These are phyloP conservation scores for Brachionus koreanus DNA, from an alignment of 1,140 invertebrate species.

Conservation along the genomic window DNA sequence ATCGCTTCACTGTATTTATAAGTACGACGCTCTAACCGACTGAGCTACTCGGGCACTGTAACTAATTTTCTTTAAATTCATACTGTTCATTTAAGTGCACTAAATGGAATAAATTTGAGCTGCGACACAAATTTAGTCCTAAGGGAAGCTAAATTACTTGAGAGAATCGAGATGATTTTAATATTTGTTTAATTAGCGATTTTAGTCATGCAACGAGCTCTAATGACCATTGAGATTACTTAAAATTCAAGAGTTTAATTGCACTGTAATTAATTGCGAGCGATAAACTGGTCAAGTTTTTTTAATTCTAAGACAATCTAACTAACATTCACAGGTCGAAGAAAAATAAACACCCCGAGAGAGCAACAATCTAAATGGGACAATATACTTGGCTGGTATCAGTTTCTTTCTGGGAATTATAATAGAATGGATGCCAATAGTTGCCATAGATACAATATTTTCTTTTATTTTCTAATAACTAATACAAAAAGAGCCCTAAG, in stretches of 20 bases:
- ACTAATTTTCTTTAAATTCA: background rate
- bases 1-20: constrained; percentile 24
- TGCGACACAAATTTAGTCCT: background rate
- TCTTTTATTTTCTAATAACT: background rate
- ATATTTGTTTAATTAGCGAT: background rate
- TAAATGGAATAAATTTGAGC: background rate
- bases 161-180: background rate
- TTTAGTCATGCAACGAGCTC: background rate
- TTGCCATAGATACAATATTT: background rate
- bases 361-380: background rate
- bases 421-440: background rate
- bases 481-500: background rate
- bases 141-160: background rate
- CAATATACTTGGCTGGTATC: background rate
- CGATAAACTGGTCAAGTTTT: background rate
- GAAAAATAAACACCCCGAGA: background rate
- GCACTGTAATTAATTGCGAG: background rate
- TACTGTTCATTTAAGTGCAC: background rate
- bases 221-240: constrained; percentile 1
- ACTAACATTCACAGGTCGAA: background rate
- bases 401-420: background rate
- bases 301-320: background rate
- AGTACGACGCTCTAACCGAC: constrained; percentile 32
- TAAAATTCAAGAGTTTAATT: background rate
- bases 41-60: constrained; percentile 13